phyloP scores from a whole-genome alignment of 2,113 vertebrate genomes.

The Myrmecophaga tridactyla region DNA sequence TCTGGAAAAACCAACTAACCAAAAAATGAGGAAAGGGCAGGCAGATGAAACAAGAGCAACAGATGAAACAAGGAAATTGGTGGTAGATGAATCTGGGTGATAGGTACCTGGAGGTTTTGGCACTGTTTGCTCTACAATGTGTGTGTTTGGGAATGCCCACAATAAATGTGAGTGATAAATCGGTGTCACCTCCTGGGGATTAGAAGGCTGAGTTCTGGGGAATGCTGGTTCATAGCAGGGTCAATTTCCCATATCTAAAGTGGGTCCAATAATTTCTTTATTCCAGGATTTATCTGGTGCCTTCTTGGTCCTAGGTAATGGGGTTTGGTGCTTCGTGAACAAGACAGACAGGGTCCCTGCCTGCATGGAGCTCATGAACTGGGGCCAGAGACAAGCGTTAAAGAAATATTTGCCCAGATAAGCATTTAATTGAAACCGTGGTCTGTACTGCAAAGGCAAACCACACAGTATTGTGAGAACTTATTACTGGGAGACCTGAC shows the following conservation, averaged over 20 bases:
- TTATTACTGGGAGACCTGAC: neutral
- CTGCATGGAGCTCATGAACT: neutral
- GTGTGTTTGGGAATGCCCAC: neutral
- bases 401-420: neutral
- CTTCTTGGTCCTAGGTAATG: neutral
- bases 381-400: neutral
- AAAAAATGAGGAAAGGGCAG: neutral
- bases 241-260: neutral
- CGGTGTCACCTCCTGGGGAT: neutral
- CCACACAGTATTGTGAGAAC: neutral
- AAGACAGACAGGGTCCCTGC: neutral
- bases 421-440: neutral
- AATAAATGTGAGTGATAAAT: neutral
- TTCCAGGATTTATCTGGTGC: neutral
- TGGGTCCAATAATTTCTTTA: neutral
- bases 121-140: neutral
- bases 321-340: neutral
- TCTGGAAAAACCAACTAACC: neutral
- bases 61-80: neutral
- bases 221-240: neutral
- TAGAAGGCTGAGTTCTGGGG: neutral
- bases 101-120: accelerated
- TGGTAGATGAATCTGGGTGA: neutral
- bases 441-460: neutral
- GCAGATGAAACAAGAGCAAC: neutral